Conservation (phyloP, 1,140 invertebrate species). For the Drosophila auraria region DNA sequence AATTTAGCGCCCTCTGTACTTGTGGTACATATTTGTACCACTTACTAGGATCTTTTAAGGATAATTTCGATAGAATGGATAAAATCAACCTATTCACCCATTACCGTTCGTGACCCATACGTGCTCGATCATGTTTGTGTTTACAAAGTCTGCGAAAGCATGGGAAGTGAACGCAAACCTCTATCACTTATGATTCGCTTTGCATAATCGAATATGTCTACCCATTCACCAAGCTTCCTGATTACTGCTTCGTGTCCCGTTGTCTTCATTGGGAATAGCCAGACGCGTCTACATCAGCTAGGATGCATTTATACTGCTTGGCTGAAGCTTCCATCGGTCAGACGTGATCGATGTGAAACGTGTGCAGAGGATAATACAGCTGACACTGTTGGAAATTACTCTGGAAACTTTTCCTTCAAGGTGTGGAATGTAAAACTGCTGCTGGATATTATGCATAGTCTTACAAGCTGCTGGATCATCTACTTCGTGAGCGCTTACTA, state of each 20-base stretch:
- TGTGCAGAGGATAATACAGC: not conserved
- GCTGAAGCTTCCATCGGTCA: slow-evolving; percentile 1
- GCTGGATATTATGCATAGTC: not conserved
- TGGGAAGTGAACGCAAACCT: not conserved
- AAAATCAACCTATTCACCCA: not conserved
- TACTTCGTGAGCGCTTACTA: not conserved
- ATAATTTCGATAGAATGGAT: not conserved
- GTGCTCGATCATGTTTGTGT: not conserved
- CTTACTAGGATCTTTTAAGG: not conserved
- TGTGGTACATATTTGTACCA: not conserved
- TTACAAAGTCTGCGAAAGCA: not conserved
- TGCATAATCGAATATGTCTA: not conserved
- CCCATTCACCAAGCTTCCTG: not conserved
- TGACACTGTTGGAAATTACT: not conserved
- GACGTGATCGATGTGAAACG: not conserved
- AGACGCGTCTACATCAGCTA: too few species aligned
- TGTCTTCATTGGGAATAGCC: not conserved
- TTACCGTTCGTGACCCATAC: not conserved
- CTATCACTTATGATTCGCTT: not conserved
- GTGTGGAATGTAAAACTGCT: not conserved
- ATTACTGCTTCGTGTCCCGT: not conserved
- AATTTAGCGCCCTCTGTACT: slow-evolving; percentile 1
- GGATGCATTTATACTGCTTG: not conserved
- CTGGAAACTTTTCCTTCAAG: not conserved
- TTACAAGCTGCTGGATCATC: not conserved